These are phyloP conservation scores for Phasia obesa DNA, from an alignment of 2,888 invertebrate genomes.

Conservation along the genomic window DNA sequence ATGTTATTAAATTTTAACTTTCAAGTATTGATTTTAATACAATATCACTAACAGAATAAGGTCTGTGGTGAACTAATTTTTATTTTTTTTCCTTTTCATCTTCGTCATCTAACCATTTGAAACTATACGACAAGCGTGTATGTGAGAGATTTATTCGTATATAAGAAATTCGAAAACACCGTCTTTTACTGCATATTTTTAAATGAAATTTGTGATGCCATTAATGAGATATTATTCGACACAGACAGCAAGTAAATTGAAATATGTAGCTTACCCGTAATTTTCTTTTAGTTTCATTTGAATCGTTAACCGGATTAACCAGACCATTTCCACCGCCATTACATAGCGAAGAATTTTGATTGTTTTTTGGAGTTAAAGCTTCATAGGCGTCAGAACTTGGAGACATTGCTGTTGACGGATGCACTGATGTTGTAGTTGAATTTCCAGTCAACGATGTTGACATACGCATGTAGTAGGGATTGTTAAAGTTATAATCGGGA, in stretches of 20 bases:
- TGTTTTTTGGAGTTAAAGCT: slow-evolving; percentile 77
- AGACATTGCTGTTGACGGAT: slow-evolving; percentile 52
- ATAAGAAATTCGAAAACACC: too few species aligned
- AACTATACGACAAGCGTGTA: too few species aligned
- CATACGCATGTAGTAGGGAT: slow-evolving; percentile 45
- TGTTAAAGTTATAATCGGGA: slow-evolving; percentile 42
- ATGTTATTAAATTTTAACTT: too few species aligned
- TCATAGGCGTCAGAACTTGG: slow-evolving; percentile 73
- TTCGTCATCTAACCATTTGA: too few species aligned
- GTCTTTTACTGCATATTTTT: too few species aligned
- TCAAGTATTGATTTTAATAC: too few species aligned
- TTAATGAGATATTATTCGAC: too few species aligned
- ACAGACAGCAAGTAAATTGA: neutral
- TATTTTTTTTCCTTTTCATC: too few species aligned
- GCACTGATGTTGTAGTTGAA: slow-evolving; percentile 18
- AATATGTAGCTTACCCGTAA: slow-evolving; percentile 73
- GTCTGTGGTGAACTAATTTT: too few species aligned
- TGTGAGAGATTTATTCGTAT: too few species aligned
- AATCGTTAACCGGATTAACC: slow-evolving; percentile 74
- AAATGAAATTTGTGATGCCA: too few species aligned
- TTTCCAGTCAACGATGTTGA: slow-evolving; percentile 33
- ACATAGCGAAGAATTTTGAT: slow-evolving; percentile 76
- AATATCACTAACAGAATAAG: too few species aligned
- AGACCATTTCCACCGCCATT: slow-evolving; percentile 66
- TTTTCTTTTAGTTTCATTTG: slow-evolving; percentile 75